phyloP scores from a whole-genome alignment of 2,797 vertebrate species.

The Masticophis lateralis region DNA sequence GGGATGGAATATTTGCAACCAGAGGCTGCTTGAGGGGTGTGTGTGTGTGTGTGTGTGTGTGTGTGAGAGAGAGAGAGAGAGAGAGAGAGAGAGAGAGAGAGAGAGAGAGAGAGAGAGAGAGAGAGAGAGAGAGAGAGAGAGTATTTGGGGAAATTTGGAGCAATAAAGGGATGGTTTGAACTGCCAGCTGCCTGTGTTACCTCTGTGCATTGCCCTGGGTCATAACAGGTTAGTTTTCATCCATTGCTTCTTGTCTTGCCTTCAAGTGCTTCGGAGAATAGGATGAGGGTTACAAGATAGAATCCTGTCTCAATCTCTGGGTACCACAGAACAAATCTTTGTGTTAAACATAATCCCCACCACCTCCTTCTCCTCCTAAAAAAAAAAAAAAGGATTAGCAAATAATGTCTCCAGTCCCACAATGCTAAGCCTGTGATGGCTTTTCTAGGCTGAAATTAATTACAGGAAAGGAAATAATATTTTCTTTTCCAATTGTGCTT shows the following conservation, averaged over 20 bases:
- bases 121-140: no score
- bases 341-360: not conserved
- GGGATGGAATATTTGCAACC: no score
- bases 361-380: not conserved
- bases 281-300: not conserved
- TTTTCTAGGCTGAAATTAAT: constrained; percentile 1
- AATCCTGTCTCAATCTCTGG: not conserved
- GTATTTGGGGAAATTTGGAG: no score
- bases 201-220: no score
- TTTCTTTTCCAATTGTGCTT: not conserved
- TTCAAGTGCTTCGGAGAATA: not conserved
- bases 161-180: no score
- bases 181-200: no score
- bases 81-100: no score
- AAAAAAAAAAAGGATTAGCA: not conserved
- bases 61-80: no score
- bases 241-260: not conserved
- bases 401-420: not conserved
- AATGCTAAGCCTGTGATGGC: not conserved
- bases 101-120: no score
- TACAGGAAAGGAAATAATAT: constrained; percentile 15
- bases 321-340: not conserved
- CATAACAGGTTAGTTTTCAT: not conserved
- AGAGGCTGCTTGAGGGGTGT: no score
- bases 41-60: no score